Percentiles rank a stretch among this genome's conserved stretches.
These are phyloP conservation scores for Trochalopteron elliotii DNA, from an alignment of 2,113 vertebrate species.

Conservation along the genomic window DNA sequence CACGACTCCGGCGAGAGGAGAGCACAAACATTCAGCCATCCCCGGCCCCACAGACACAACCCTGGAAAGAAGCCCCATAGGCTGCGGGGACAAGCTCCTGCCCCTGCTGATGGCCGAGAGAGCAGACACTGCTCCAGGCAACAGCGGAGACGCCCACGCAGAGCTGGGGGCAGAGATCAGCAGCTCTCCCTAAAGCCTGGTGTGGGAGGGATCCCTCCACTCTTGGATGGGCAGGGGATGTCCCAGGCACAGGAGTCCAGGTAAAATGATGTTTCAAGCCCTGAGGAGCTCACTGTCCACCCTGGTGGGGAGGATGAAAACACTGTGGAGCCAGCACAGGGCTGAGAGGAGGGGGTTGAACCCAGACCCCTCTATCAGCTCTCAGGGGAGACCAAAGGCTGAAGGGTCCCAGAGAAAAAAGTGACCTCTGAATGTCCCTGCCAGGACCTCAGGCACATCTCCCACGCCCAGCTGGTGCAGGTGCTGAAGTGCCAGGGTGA, in stretches of 20 bases:
- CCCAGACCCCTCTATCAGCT: neutral
- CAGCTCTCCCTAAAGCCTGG: neutral
- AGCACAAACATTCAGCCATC: neutral
- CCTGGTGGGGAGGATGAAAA: fast-evolving
- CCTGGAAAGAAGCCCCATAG: neutral
- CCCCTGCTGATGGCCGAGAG: fast-evolving
- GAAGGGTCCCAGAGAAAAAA: neutral
- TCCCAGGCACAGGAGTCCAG: fast-evolving
- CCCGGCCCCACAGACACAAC: neutral
- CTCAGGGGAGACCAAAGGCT: neutral
- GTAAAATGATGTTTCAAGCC: too few species aligned
- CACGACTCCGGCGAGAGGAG: fast-evolving
- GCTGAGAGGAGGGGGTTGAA: neutral
- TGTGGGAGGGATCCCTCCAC: fast-evolving
- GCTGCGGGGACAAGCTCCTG: neutral
- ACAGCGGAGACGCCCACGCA: fast-evolving
- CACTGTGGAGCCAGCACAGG: fast-evolving
- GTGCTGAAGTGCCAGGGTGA: neutral
- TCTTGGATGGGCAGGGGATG: too few species aligned
- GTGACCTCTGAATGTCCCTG: fast-evolving
- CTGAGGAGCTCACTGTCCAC: neutral
- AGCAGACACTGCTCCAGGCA: neutral
- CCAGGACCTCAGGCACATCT: neutral
- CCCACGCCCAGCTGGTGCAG: neutral
- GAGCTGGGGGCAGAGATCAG: neutral